phyloP scores from a whole-genome alignment of 2,113 vertebrate species.

The Desmodus rotundus region DNA sequence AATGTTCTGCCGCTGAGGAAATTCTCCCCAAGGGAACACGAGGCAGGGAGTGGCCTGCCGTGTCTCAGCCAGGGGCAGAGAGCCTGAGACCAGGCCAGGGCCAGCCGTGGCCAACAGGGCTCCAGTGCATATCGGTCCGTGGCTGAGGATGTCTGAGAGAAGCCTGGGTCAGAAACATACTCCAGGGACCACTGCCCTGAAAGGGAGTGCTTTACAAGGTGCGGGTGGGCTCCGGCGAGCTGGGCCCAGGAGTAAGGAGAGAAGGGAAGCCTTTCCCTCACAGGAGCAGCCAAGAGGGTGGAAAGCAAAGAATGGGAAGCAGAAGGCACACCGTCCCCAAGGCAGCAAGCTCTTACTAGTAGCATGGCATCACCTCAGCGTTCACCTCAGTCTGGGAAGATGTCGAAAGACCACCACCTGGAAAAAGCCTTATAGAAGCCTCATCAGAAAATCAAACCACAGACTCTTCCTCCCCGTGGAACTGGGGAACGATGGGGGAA shows the following conservation, averaged over 20 bases:
- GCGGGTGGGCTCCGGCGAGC: background rate
- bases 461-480: background rate
- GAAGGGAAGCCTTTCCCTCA: background rate
- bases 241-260: background rate
- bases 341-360: background rate
- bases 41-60: background rate
- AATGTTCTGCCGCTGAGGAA: background rate
- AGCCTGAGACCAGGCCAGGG: background rate
- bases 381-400: background rate
- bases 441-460: background rate
- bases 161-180: background rate
- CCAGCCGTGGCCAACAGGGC: background rate
- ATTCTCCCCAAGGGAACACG: background rate
- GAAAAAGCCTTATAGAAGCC: background rate
- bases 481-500: background rate
- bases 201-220: background rate
- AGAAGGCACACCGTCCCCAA: background rate
- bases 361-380: background rate
- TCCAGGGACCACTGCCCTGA: background rate
- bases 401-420: background rate
- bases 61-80: background rate
- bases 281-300: background rate
- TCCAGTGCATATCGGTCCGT: fast-evolving
- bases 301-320: background rate
- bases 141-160: background rate